These are phyloP conservation scores for human DNA, from an alignment of 2,113 vertebrate species.

Conservation along the genomic window GRCh38 chr2:2041001-2041500, in stretches of 20 bases:
- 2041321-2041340: too few relatives aligned
- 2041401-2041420: background rate
- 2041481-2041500: rapidly evolving
- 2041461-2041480: background rate
- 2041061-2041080: background rate
- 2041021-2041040: background rate
- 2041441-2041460: rapidly evolving
- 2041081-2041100: background rate
- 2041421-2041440: background rate
- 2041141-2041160: background rate
- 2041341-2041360: background rate
- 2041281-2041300: background rate
- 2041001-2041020: background rate
- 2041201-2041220: too few relatives aligned
- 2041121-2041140: background rate
- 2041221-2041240: rapidly evolving
- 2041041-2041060: background rate
- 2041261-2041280: rapidly evolving
- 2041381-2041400: too few relatives aligned
- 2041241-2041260: rapidly evolving
- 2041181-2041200: background rate
- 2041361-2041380: background rate
- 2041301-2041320: background rate
- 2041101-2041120: background rate
- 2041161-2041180: background rate